Percentiles rank a stretch among this genome's conserved stretches.
Conservation (phyloP, 2,888 invertebrate genomes). For the Drosophila kuntzei region DNA sequence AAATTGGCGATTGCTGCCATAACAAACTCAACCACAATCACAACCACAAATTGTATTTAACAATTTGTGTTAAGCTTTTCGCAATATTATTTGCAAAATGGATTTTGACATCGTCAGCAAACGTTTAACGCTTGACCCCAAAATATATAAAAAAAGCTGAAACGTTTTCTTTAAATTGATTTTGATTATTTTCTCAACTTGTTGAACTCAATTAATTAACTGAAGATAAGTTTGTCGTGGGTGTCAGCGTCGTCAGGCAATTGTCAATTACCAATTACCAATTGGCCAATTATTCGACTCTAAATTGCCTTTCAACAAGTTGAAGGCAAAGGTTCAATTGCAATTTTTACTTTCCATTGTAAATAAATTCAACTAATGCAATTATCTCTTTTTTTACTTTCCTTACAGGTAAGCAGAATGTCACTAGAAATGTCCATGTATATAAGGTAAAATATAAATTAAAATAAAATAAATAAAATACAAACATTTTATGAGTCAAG, state of each 20-base stretch:
- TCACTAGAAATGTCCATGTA: conserved; percentile 5
- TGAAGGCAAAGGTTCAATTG: conserved; percentile 35
- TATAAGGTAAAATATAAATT: conserved; percentile 1
- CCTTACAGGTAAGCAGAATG: conserved; percentile 61
- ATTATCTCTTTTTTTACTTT: conserved; percentile 20
- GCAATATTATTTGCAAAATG: conserved; percentile 63
- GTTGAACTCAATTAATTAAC: conserved; percentile 84
- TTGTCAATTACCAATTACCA: conserved; percentile 7
- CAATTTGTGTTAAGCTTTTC: conserved; percentile 60
- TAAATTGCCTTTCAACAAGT: conserved; percentile 13
- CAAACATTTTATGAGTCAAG: conserved; percentile 63
- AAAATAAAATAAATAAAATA: conserved; percentile 35
- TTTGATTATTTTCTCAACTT: conserved; percentile 82
- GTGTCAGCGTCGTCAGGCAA: conserved; percentile 54
- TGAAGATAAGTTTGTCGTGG: conserved; percentile 71
- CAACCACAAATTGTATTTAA: conserved; percentile 37
- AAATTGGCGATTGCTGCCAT: conserved; percentile 68
- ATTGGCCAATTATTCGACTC: conserved; percentile 20
- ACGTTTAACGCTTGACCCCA: conserved; percentile 72
- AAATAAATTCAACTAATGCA: conserved; percentile 20
- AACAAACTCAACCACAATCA: conserved; percentile 23
- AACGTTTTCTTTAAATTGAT: conserved; percentile 70
- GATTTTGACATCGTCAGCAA: conserved; percentile 54
- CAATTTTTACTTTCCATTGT: conserved; percentile 6
- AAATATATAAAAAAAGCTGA: conserved; percentile 42